Evolutionary conservation across 1,140 invertebrate species (phyloP).

Genomic region (Diachasmimorpha longicaudata): DNA sequence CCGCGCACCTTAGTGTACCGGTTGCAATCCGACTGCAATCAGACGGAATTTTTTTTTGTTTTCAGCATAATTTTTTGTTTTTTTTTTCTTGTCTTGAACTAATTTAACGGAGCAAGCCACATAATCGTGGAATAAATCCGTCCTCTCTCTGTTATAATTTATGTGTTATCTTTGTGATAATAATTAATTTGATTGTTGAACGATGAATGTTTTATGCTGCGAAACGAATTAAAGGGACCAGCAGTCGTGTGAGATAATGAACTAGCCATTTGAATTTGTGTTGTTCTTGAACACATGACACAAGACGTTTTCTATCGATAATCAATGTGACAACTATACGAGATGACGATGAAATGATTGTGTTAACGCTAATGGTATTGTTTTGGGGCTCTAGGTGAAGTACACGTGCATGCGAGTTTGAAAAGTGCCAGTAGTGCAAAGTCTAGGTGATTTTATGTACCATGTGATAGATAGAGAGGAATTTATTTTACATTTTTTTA

Average conservation of each 20-base stretch:
- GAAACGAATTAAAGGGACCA: constrained; percentile 61
- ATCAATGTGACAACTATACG: background rate
- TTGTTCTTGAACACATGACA: background rate
- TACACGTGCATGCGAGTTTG: background rate
- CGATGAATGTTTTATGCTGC: constrained; percentile 21
- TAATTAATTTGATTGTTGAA: constrained; percentile 1
- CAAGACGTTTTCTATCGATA: background rate
- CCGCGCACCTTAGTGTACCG: constrained; percentile 64
- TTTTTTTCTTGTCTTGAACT: background rate
- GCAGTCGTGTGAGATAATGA: constrained; percentile 48
- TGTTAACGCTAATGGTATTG: background rate
- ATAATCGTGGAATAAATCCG: background rate
- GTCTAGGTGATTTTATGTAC: background rate
- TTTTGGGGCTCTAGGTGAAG: background rate
- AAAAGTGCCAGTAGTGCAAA: constrained; percentile 1
- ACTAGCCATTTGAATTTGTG: background rate
- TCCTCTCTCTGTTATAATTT: background rate
- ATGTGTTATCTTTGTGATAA: background rate
- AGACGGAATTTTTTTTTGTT: constrained; percentile 53
- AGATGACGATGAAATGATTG: background rate
- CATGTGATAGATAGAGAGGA: constrained; percentile 2
- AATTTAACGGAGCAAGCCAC: background rate
- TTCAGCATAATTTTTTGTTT: constrained; percentile 6
- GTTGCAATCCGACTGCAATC: constrained; percentile 66
- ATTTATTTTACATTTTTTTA: background rate